These are phyloP conservation scores for Tromatobia lineatoria DNA, from an alignment of 2,888 invertebrate species.

Conservation along the genomic window DNA sequence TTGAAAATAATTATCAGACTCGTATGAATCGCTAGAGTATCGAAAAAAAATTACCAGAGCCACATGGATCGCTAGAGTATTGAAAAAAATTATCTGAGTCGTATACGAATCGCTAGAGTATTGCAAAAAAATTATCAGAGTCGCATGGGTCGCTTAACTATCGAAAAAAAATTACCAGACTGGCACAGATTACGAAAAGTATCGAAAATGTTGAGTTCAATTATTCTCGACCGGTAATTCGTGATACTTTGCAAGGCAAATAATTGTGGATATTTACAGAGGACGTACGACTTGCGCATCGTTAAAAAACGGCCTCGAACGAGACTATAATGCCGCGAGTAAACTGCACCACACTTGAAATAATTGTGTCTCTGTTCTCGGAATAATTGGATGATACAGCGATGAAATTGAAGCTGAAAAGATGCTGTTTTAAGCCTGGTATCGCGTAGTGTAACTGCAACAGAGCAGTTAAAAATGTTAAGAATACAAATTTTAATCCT, in stretches of 20 bases:
- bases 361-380: background rate
- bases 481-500: too few species aligned
- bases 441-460: background rate
- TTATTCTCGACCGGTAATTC: background rate
- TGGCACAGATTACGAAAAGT: too few species aligned
- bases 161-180: too few species aligned
- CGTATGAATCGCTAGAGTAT: too few species aligned
- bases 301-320: conserved; percentile 4
- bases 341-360: background rate
- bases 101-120: too few species aligned
- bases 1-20: too few species aligned
- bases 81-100: too few species aligned
- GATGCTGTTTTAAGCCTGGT: background rate
- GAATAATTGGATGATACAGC: background rate
- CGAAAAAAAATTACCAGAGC: too few species aligned
- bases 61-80: too few species aligned
- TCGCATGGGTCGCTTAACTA: too few species aligned
- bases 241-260: background rate
- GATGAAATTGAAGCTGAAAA: background rate
- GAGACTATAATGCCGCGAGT: background rate
- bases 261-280: background rate
- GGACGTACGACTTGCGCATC: background rate
- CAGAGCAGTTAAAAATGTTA: background rate
- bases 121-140: too few species aligned
- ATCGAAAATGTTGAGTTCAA: background rate